Evolutionary conservation across 2,888 invertebrate genomes (phyloP), one percentile per base, ranked within the genome.

Genomic region (Xestobium rufovillosum): DNA sequence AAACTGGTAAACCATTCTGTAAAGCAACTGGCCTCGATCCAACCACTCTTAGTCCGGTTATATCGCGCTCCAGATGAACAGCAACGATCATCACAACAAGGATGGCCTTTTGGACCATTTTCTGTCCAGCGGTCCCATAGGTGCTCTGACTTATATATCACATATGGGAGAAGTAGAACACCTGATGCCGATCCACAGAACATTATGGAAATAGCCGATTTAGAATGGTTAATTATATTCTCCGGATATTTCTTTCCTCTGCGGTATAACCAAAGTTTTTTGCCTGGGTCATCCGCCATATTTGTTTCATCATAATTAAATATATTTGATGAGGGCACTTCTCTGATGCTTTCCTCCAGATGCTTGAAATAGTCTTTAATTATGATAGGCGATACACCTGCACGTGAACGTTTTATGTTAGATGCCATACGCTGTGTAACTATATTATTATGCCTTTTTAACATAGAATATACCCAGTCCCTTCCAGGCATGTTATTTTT

Each of bases 121-220:
- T 52, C 51, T 9, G 45, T 48, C 31, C 31, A 31, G n/a, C 11
- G 14, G n/a, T 27, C 2, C 14, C 17, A 31, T 3, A 31, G n/a
- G 3, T 41, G 2, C n/a, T 34, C 34, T 4, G 34, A 32, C 12
- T 30, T 33, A 39, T 61, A 63, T 23, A 63, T 55, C 6, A 62
- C 53, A 44, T 60, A 63, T 14, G 53, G 56, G 10, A 57, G 60
- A 27, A 63, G 42, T 4, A 59, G 29, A 14, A 38, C 40, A n/a
- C 63, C 62, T 38, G 43, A 35, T 17, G 61, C 60, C 35, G 54
- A 46, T 4, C 50, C 57, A 43, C 50, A 48, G 39, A 60, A 51
- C 62, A 65, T 62, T 2, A 63, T 38, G 4, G 56, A 53, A 10
- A 45, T 55, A 10, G 45, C 34, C 10, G 41, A 34, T 49, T 63